Evolutionary conservation across 2,113 vertebrate species (phyloP).

Genomic region (Ammodytes dubius): DNA sequence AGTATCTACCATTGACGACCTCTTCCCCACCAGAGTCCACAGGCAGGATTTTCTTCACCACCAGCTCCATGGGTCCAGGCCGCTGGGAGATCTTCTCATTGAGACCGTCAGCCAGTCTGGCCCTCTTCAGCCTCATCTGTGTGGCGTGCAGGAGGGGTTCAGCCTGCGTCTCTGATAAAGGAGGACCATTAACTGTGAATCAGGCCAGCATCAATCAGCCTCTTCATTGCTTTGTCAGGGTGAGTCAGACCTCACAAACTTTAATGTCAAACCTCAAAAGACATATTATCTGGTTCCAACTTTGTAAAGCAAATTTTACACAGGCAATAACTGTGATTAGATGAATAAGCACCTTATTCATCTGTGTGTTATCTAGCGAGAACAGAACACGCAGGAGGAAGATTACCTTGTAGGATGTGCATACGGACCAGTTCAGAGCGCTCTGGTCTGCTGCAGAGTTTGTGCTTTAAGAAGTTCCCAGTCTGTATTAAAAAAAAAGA

Average conservation of each 20-base stretch:
- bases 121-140: slow-evolving; percentile 97
- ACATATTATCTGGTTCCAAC: slow-evolving; percentile 32
- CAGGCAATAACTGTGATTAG: slow-evolving; percentile 3
- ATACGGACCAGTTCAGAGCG: slow-evolving; percentile 96
- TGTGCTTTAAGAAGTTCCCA: slow-evolving; percentile 98
- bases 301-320: slow-evolving; percentile 43
- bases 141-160: slow-evolving; percentile 95
- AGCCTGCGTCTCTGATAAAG: slow-evolving; percentile 90
- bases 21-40: slow-evolving; percentile 91
- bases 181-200: slow-evolving; percentile 30
- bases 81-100: slow-evolving; percentile 97
- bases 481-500: slow-evolving; percentile 83
- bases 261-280: slow-evolving; percentile 13
- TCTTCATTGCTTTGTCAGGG: slow-evolving; percentile 31
- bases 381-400: slow-evolving; percentile 21
- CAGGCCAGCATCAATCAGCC: slow-evolving; percentile 26
- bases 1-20: slow-evolving; percentile 87
- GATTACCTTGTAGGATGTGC: slow-evolving; percentile 96
- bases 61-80: slow-evolving; percentile 96
- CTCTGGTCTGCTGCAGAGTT: slow-evolving; percentile 94
- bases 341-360: slow-evolving; percentile 44
- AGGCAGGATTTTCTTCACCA: slow-evolving; percentile 97
- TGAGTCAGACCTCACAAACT: slow-evolving; percentile 45
- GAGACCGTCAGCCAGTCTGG: slow-evolving; percentile 93
- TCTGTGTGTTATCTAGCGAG: slow-evolving; percentile 19